Base-by-base conservation (phyloP, 2,888 invertebrate genomes). In the Sphaerophoria rueppellii region DNA sequence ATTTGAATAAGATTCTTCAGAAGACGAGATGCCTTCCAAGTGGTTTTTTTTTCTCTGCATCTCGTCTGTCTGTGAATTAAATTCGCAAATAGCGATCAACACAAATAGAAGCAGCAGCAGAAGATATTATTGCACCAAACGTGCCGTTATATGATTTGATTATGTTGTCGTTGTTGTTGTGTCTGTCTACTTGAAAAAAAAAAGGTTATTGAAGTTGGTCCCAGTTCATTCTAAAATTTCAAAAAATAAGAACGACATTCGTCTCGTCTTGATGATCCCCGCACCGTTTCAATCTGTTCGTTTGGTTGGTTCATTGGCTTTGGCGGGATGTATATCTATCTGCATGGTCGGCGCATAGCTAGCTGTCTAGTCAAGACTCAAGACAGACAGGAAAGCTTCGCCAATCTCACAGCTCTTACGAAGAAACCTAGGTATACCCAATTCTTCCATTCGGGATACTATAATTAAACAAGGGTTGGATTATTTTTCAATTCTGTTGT, bases 171-270 rank as follows among this genome's bases (percentile, higher is more conserved):
- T 46, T 75, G 74, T 76, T 34, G 71, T 71, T 70, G 58, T 76
- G 40, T 67, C n/a, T 69, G 32, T 24, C 24, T 24, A 24, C 24
- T 24, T 16, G 40, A 40, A 6, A 12, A 9, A 50, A 48, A 16
- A 43, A 14, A 72, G n/a, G n/a, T n/a, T n/a, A 16, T 60, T 65
- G 37, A 24, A 24, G 4, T 60, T 55, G 57, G 63, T 65, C 12
- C 48, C 57, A 48, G 78, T 82, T 82, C 77, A 83, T 83, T 83
- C 75, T 82, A 65, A 78, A 83, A 83, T 74, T 79, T 83, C 70
- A 75, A 78, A 48, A 32, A 24, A 24, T 24, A 24, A 24, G 24
- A 24, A 52, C 77, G 69, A 78, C 69, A 72, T 40, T 61, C 55
- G 9, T 12, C 11, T 12, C 43, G 9, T 12, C 43, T 12, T 43